These are phyloP conservation scores for Scaptomyza flava DNA, from an alignment of 2,888 invertebrate species.

Conservation along the genomic window DNA sequence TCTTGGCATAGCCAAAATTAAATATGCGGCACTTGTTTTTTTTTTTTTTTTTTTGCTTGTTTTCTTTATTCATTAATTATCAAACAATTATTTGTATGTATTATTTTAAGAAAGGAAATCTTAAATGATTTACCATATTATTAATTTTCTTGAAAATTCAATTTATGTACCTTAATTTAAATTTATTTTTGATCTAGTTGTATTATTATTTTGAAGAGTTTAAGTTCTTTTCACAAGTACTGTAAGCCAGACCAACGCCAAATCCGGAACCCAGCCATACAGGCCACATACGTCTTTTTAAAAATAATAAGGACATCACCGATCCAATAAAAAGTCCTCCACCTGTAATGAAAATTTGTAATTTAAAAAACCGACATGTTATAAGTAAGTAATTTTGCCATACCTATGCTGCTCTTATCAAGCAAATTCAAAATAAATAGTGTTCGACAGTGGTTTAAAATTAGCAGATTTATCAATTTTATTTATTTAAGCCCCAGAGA, in stretches of 20 bases:
- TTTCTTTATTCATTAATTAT: too few species aligned
- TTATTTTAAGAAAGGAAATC: too few species aligned
- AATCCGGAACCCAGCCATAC: slow-evolving; percentile 94
- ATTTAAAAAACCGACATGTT: not conserved
- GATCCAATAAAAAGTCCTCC: slow-evolving; percentile 92
- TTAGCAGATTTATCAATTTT: too few species aligned
- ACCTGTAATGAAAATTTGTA: slow-evolving; percentile 86
- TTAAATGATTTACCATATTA: too few species aligned
- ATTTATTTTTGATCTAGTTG: not conserved
- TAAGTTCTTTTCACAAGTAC: slow-evolving; percentile 77
- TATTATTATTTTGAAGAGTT: slow-evolving; percentile 66
- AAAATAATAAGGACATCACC: slow-evolving; percentile 92
- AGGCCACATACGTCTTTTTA: slow-evolving; percentile 94
- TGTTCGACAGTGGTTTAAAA: not conserved
- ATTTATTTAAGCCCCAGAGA: too few species aligned
- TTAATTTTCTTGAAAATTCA: not conserved
- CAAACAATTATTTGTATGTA: too few species aligned
- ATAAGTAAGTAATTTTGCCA: not conserved
- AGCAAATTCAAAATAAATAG: not conserved
- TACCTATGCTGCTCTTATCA: not conserved
- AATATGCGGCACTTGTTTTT: too few species aligned
- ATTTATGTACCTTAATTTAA: not conserved
- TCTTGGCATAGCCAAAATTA: too few species aligned
- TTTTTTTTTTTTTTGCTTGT: too few species aligned
- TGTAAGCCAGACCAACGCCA: slow-evolving; percentile 93